Evolutionary conservation across 30 jellyfish, hydroid and myxozoan genomes (phyloP), one percentile per base, ranked within the genome.

Genomic region (Turritopsis rubra): DNA sequence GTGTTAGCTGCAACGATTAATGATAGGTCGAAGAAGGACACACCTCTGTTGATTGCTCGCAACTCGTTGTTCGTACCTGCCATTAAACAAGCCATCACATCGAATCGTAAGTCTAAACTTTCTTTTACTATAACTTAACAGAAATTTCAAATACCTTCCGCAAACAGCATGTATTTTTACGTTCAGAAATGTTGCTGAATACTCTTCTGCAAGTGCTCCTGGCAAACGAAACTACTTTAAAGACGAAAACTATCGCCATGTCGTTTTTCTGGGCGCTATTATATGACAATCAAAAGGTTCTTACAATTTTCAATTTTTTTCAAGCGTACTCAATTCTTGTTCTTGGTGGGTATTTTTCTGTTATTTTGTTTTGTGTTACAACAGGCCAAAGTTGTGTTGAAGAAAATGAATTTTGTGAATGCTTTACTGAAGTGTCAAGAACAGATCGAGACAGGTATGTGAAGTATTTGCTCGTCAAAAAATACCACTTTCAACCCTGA

Each of bases 41-140:
- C 28, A 0, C 21, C 85, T 18, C 71, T 90, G 60, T 76, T 90
- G 83, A 82, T 90, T 68, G 78, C 86, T 8, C 65, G 97, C 66
- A 90, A 90, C 53, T 79, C 85, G 65, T 84, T 85, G 31, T 81
- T 66, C 75, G 91, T 90, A 65, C 91, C 97, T 25, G 85, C 86
- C 20, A 81, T 85, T 79, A 90, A 90, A 71, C 97, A 90, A 20
- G 53, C 91, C 1, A 85, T 90, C 0, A 81, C 81, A 4, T 85
- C 95, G 1, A 90, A 90, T 71, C 79, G 97, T 85, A 86, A 68
- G 86, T 70, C 7, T 17, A 21, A 18, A n/a, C n/a, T n/a, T n/a
- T n/a, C n/a, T n/a, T n/a, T n/a, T n/a, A n/a, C n/a, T n/a, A n/a
- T n/a, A n/a, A n/a, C n/a, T n/a, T n/a, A n/a, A n/a, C n/a, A n/a